Evolutionary conservation across 2,888 invertebrate species (phyloP), one percentile per base, ranked within the genome.

Genomic region (Orthosia cruda): DNA sequence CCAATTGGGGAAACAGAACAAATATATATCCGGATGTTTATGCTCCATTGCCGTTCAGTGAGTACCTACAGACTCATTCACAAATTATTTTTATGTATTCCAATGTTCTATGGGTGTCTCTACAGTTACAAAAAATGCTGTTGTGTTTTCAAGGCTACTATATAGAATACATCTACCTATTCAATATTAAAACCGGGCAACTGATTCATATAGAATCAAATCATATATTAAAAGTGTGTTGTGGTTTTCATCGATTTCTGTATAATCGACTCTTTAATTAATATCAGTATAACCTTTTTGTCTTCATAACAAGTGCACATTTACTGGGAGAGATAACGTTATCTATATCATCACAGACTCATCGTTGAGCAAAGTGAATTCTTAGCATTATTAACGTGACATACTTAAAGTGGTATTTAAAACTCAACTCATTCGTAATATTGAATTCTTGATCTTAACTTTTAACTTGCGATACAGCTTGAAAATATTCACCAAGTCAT

Each of bases 41-140:
- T 93, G 98, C 98, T 83, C 98, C 98, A 85, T 97, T 97, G 87
- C 98, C 98, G 76, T 98, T 98, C 95, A 98, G 98, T 98, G 97
- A 98, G 98, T 98, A 71, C n/a, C 40, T 40, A 97, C 90, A 67
- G 15, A 74, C 40, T 66, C 63, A 74, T 78, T 81, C 62, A 77
- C 73, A 77, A 77, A 50, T 54, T 23, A 62, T n/a, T 82, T 62
- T 81, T 77, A n/a, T 85, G 49, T 66, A 55, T 68, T 32, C 12
- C 18, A 47, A 73, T 83, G 83, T 85, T 70, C 70, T 74, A 84
- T 66, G 45, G 73, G 26, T 16, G 26, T 80, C 65, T 71, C 58
- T 68, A 61, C 20, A 12, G 57, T 75, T 63, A 68, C 52, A 80
- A 59, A 64, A 71, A 70, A 61, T 49, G n/a, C 67, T n/a, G 78